phyloP scores from a whole-genome alignment of 2,113 vertebrate species.

The Oenanthe melanoleuca region DNA sequence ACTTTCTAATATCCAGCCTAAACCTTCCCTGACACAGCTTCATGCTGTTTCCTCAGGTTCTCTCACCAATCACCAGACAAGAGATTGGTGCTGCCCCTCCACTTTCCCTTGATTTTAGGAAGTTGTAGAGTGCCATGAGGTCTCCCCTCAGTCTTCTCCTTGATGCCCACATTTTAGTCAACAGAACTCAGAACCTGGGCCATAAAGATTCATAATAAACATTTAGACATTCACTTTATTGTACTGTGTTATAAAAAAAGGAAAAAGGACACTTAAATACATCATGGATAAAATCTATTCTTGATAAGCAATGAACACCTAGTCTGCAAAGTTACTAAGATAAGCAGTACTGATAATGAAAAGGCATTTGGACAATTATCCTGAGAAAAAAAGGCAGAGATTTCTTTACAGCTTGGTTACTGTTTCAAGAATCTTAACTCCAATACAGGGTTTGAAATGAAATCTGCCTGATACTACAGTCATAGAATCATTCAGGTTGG shows the following conservation, averaged over 20 bases:
- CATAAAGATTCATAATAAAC: neutral
- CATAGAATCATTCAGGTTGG: neutral
- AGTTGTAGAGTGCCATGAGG: neutral
- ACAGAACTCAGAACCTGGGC: neutral
- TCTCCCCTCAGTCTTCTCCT: neutral
- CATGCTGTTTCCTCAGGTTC: neutral
- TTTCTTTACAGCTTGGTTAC: accelerated
- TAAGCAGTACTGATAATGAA: neutral
- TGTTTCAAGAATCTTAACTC: neutral
- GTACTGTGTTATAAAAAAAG: neutral
- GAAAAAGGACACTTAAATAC: neutral
- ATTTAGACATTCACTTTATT: neutral
- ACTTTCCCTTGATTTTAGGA: neutral
- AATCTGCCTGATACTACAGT: neutral
- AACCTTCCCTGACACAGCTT: neutral
- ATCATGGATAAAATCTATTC: neutral
- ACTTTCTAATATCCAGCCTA: neutral
- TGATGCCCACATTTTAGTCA: neutral
- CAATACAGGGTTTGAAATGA: neutral
- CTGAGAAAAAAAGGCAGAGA: neutral
- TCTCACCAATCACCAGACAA: neutral
- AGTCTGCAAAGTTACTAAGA: neutral
- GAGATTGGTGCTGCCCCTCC: neutral
- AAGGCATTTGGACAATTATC: neutral
- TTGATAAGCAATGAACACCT: neutral